Evolutionary conservation across 2,797 vertebrate genomes (phyloP), one percentile per base, ranked within the genome.

Genomic region (Chelon auratus): DNA sequence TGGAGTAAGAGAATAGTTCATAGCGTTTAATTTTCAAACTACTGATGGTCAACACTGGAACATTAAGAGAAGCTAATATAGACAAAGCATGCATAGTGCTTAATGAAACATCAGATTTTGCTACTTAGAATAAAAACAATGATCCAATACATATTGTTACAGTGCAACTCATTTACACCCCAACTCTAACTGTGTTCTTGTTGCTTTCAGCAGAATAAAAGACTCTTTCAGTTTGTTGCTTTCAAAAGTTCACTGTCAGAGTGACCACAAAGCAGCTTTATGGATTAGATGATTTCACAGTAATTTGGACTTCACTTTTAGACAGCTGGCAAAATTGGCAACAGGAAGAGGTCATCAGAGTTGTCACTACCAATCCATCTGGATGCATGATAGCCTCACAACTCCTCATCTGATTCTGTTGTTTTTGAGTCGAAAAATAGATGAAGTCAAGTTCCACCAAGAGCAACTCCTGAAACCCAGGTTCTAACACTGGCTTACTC

Each of bases 1-100:
- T 47, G 48, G 80, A 75, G 80, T 63, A 62, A 65, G 63, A 73
- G 37, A 77, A 63, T 67, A 64, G 63, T 81, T 75, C 61, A 73
- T 24, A 50, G 73, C 58, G 62, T 83, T 83, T 78, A 66, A 78
- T 83, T 63, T 77, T 62, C 15, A 56, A 36, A 53, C 26, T 45
- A 26, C 58, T 51, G 58, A 36, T 12, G 20, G 36, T 45, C 13
- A 76, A 72, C 47, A 42, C n/a, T 62, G 17, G 69, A 26, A 18
- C n/a, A 26, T 40, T 70, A 48, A 65, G 36, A 62, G 17, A 69
- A 22, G 33, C 18, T 63, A 17, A 53, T 26, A 66, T 77, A 58
- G 61, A 62, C 58, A 37, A 72, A 4, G 20, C 10, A 22, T 43
- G 22, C 51, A 59, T 61, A 14, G 11, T 40, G 24, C 11, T 24